Evolutionary conservation across 2,797 vertebrate species (phyloP).

Genomic region (Acrossocheilus wenchowensis): DNA sequence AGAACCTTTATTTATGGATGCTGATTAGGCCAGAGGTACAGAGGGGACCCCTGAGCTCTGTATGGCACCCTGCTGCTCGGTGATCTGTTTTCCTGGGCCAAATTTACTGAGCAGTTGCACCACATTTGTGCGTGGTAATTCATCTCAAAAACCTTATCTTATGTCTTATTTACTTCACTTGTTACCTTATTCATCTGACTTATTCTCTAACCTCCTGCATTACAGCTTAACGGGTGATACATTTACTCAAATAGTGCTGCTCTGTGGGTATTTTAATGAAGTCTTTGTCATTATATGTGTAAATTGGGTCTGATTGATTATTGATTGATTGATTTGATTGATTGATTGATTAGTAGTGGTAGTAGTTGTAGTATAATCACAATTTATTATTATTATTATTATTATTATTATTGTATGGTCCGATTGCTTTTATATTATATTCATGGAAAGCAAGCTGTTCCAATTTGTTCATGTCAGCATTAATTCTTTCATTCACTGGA

Average conservation of each 20-base stretch:
- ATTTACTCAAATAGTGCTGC: neutral
- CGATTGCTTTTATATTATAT: neutral
- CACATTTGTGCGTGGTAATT: neutral
- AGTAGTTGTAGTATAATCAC: too few species aligned
- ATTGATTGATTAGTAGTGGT: neutral
- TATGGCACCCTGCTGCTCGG: neutral
- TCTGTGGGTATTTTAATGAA: neutral
- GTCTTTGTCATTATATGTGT: neutral
- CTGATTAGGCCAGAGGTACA: constrained; percentile 38
- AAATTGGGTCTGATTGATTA: neutral
- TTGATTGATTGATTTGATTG: neutral
- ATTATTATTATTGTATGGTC: neutral
- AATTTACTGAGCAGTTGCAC: constrained; percentile 15
- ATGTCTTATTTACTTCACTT: neutral
- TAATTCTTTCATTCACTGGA: neutral
- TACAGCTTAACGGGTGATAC: neutral
- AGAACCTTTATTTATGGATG: constrained; percentile 40
- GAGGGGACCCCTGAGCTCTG: constrained; percentile 5
- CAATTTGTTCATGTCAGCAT: neutral
- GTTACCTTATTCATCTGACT: neutral
- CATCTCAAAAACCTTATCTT: neutral
- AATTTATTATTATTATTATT: neutral
- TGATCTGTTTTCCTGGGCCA: constrained; percentile 11
- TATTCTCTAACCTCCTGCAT: neutral
- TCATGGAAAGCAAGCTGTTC: neutral